phyloP scores from a whole-genome alignment of 2,113 vertebrate genomes.

The Ondatra zibethicus region DNA sequence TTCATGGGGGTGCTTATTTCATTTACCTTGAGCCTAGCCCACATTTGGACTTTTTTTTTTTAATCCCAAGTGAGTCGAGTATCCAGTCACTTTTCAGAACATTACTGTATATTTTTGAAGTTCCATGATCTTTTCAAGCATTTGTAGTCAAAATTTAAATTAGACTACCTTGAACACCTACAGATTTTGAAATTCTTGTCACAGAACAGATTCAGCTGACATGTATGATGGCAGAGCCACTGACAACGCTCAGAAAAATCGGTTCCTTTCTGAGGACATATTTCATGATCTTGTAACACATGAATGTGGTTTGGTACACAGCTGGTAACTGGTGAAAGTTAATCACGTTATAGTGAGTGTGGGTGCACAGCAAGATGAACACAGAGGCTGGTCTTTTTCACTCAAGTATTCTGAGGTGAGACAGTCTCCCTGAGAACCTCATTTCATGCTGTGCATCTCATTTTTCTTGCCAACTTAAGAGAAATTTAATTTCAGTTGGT shows the following conservation, averaged over 20 bases:
- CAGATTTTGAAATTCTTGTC: neutral
- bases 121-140: neutral
- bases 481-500: neutral
- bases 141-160: neutral
- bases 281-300: neutral
- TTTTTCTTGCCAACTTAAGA: neutral
- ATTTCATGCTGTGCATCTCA: neutral
- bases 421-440: neutral
- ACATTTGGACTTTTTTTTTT: neutral
- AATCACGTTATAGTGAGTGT: neutral
- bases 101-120: neutral
- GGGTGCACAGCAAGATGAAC: neutral
- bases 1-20: neutral
- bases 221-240: neutral
- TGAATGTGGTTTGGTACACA: neutral
- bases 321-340: neutral
- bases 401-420: neutral
- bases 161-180: neutral
- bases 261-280: neutral
- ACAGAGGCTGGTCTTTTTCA: neutral
- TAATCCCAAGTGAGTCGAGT: neutral
- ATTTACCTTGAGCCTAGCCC: neutral
- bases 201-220: neutral
- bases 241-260: neutral
- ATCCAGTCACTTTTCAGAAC: neutral